These are phyloP conservation scores for Lagenorhynchus albirostris DNA, from an alignment of 2,113 vertebrate species.

Conservation along the genomic window DNA sequence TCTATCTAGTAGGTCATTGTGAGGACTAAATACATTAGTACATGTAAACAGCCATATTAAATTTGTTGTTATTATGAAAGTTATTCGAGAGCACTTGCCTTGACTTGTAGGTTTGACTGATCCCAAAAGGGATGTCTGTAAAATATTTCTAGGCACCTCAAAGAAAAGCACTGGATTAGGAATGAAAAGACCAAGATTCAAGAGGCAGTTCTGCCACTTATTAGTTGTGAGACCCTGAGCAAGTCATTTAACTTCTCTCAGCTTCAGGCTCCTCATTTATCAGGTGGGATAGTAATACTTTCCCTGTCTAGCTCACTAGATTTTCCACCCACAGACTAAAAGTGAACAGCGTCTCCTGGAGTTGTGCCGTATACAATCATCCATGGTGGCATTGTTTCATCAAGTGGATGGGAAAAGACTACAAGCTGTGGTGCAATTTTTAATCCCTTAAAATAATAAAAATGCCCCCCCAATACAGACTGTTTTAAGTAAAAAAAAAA, in stretches of 20 bases:
- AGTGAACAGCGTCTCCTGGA: background rate
- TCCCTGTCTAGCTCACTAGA: background rate
- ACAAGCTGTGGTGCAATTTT: background rate
- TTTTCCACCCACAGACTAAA: background rate
- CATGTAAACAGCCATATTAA: background rate
- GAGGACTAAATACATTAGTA: background rate
- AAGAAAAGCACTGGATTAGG: background rate
- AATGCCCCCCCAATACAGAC: background rate
- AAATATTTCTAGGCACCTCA: background rate
- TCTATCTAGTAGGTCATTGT: background rate
- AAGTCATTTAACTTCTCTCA: background rate
- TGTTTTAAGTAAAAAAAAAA: too few relatives aligned
- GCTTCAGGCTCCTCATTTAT: background rate
- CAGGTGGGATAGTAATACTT: background rate
- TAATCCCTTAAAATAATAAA: background rate
- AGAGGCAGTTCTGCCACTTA: background rate
- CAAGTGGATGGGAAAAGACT: background rate
- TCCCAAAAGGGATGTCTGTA: background rate
- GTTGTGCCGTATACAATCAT: background rate
- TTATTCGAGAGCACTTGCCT: background rate
- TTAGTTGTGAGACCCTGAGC: background rate
- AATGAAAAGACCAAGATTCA: background rate
- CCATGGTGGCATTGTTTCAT: background rate
- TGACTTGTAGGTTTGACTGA: background rate
- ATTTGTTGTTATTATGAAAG: background rate